Conservation (phyloP, 2,113 vertebrate genomes). For the Hippolais icterina region DNA sequence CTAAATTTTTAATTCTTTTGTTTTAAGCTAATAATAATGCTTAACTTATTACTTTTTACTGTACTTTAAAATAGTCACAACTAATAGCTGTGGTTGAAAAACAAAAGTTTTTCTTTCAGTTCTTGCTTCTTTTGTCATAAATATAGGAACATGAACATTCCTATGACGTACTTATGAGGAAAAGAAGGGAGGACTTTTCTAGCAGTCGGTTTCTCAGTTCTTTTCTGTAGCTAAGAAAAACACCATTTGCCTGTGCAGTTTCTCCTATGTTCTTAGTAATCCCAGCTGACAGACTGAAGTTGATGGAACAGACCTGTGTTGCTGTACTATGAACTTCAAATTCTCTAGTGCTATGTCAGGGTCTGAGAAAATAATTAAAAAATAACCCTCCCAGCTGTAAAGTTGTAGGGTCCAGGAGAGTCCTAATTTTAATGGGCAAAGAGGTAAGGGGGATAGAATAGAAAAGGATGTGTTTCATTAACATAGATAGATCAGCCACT, state of each 20-base stretch:
- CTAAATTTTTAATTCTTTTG: neutral
- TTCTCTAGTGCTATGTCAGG: neutral
- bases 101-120: neutral
- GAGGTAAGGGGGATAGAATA: neutral
- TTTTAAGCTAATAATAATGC: neutral
- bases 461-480: neutral
- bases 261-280: neutral
- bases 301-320: neutral
- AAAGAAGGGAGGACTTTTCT: neutral
- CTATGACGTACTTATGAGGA: neutral
- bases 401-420: neutral
- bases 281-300: neutral
- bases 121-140: neutral
- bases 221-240: neutral
- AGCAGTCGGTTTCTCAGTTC: neutral
- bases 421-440: neutral
- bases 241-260: neutral
- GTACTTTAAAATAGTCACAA: neutral
- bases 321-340: neutral
- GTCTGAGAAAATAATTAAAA: neutral
- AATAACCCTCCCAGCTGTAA: neutral
- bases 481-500: fast-evolving
- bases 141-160: neutral
- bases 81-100: neutral
- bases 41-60: neutral